Evolutionary conservation across 2,888 invertebrate genomes (phyloP).

Genomic region (Junonia oenone): DNA sequence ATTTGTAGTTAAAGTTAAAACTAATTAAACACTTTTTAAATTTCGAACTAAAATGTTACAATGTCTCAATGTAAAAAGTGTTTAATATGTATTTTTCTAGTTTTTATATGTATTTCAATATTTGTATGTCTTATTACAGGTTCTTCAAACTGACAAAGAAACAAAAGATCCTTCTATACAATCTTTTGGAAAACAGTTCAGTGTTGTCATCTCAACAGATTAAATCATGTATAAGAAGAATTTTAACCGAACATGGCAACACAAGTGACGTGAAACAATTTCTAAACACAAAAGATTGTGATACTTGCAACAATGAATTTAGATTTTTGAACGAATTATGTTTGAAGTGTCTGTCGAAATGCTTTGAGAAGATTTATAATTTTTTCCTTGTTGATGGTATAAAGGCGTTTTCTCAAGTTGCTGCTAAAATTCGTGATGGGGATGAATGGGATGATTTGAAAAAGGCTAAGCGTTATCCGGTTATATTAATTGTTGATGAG

Average conservation of each 20-base stretch:
- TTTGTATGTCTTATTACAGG: constrained; percentile 43
- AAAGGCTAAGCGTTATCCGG: constrained; percentile 76
- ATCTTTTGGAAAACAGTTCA: constrained; percentile 55
- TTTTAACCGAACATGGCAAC: constrained; percentile 61
- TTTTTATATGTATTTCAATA: too few species aligned
- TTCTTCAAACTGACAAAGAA: constrained; percentile 55
- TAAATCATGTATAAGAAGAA: constrained; percentile 56
- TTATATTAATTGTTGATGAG: constrained; percentile 85
- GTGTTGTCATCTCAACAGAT: constrained; percentile 51
- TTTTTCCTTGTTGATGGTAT: constrained; percentile 62
- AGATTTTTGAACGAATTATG: constrained; percentile 50
- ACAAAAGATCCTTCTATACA: constrained; percentile 61
- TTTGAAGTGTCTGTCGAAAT: constrained; percentile 54
- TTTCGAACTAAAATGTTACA: too few species aligned
- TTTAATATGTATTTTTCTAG: not conserved
- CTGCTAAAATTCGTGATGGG: constrained; percentile 50
- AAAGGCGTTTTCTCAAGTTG: constrained; percentile 60
- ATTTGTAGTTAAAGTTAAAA: too few species aligned
- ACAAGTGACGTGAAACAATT: constrained; percentile 42
- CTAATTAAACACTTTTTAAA: too few species aligned
- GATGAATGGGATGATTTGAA: constrained; percentile 57
- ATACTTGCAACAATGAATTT: constrained; percentile 49
- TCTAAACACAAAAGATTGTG: constrained; percentile 40
- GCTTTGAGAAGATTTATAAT: constrained; percentile 55
- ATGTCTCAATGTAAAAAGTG: too few species aligned